Percentiles rank a stretch among this genome's conserved stretches.
These are phyloP conservation scores for Zaprionus gabonicus DNA, from an alignment of 1,140 invertebrate genomes.

Conservation along the genomic window DNA sequence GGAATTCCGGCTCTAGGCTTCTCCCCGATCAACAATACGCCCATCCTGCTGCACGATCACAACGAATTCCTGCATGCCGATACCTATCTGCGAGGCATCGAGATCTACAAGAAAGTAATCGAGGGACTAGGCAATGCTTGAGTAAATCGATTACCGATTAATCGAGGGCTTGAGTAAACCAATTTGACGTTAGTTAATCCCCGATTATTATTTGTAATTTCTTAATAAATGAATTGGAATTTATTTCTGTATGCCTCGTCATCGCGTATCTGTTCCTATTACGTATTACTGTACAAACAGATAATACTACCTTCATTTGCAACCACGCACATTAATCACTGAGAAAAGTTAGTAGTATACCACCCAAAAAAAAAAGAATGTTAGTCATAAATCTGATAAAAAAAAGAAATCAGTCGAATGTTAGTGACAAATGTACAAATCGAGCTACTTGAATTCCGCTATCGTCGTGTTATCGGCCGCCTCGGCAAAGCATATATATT, in stretches of 20 bases:
- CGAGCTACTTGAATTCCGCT: background rate
- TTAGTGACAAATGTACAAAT: conserved; percentile 60
- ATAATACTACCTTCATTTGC: conserved; percentile 29
- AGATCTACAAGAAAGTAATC: conserved; percentile 88
- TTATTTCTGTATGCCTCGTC: background rate
- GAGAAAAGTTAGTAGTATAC: conserved; percentile 86
- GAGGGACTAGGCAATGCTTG: conserved; percentile 85
- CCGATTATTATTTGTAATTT: background rate
- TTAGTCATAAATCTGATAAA: conserved; percentile 86
- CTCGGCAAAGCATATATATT: conserved; percentile 4
- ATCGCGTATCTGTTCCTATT: background rate
- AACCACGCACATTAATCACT: conserved; percentile 85
- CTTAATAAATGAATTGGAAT: conserved; percentile 7
- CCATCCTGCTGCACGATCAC: conserved; percentile 90
- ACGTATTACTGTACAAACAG: conserved; percentile 3
- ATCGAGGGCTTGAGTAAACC: background rate
- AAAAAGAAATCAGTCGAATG: conserved; percentile 84
- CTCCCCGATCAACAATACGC: conserved; percentile 90
- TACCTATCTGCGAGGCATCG: conserved; percentile 89
- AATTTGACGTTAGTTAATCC: background rate
- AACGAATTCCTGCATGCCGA: conserved; percentile 90
- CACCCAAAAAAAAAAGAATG: conserved; percentile 83
- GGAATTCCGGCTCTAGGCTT: conserved; percentile 88
- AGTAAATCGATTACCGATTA: background rate
- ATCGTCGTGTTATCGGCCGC: background rate